These are phyloP conservation scores for Aphaenogaster rudis DNA, from an alignment of 1,140 invertebrate genomes.

Conservation along the genomic window DNA sequence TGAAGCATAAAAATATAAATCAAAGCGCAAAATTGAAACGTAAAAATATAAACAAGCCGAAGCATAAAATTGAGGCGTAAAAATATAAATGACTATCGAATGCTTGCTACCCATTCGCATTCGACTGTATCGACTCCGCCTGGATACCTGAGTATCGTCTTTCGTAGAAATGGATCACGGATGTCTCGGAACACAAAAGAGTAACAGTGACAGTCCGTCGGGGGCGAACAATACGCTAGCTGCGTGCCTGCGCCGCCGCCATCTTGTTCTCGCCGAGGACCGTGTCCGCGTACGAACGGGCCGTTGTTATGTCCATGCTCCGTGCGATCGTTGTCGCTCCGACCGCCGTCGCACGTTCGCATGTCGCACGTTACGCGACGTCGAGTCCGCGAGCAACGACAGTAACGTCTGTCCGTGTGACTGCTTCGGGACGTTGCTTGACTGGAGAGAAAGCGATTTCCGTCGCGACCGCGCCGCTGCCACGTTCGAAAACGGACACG, in stretches of 20 bases:
- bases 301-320: slow-evolving; percentile 63
- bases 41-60: background rate
- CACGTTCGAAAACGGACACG: slow-evolving; percentile 64
- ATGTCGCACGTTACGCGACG: slow-evolving; percentile 46
- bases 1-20: background rate
- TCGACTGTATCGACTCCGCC: background rate
- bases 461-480: slow-evolving; percentile 44
- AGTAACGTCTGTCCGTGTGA: slow-evolving; percentile 63
- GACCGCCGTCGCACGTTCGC: slow-evolving; percentile 39
- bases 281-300: slow-evolving; percentile 15
- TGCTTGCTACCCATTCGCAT: background rate
- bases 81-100: background rate
- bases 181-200: background rate
- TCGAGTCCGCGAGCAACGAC: slow-evolving; percentile 21
- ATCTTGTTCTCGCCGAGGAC: slow-evolving; percentile 69
- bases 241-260: slow-evolving; percentile 43
- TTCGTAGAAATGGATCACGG: background rate
- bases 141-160: background rate
- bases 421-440: slow-evolving; percentile 52
- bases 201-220: background rate
- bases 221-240: slow-evolving; percentile 44
- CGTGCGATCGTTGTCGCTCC: slow-evolving; percentile 43
- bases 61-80: background rate
- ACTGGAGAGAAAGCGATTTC: slow-evolving; percentile 76
- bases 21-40: background rate